These are phyloP conservation scores for Aldabrachelys gigantea DNA, from an alignment of 2,113 vertebrate genomes.

Conservation along the genomic window DNA sequence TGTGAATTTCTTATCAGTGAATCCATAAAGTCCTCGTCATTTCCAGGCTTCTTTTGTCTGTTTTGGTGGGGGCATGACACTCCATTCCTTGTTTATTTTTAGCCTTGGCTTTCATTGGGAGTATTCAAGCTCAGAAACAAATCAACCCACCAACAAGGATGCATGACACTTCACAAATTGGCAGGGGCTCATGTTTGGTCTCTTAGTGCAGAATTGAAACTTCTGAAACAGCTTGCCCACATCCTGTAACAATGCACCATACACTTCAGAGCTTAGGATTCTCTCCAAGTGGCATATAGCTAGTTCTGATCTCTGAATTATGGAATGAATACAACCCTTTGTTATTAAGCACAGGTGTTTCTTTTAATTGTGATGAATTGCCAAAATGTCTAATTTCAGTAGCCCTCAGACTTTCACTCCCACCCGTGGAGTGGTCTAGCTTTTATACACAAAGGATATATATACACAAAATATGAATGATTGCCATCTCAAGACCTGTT, in stretches of 20 bases:
- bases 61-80: neutral
- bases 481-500: neutral
- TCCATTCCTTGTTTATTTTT: slow-evolving; percentile 18
- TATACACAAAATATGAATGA: neutral
- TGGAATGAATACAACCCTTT: neutral
- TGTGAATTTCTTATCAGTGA: neutral
- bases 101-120: neutral
- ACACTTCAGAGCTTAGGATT: neutral
- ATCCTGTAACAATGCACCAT: neutral
- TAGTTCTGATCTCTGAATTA: neutral
- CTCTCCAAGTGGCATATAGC: neutral
- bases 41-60: neutral
- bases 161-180: rapidly evolving
- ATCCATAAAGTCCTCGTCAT: neutral
- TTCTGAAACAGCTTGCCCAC: neutral
- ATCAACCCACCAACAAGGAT: neutral
- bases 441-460: neutral
- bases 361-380: slow-evolving; percentile 26
- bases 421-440: neutral
- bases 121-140: slow-evolving; percentile 4
- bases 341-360: slow-evolving; percentile 15
- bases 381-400: slow-evolving; percentile 4
- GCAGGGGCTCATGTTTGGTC: neutral
- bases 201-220: neutral
- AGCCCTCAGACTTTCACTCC: slow-evolving; percentile 27